Base-by-base conservation (phyloP, 1,140 invertebrate species). In the Colletes latitarsis region DNA sequence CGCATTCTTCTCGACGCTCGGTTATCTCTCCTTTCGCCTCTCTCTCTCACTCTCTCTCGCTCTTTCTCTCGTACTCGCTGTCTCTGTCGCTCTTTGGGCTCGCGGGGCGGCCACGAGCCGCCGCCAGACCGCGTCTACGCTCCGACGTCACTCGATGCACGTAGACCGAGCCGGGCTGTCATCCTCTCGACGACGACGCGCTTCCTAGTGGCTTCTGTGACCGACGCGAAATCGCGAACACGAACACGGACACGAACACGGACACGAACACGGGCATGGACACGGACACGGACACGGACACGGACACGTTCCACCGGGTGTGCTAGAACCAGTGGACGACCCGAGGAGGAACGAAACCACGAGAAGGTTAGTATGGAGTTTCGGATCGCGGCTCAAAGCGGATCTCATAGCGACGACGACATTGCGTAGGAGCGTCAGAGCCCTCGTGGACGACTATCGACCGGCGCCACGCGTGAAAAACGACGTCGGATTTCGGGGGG, bases 101-200 rank as follows among this genome's bases (percentile, higher is more conserved):
- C 43, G 49, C 43, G 77, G 68, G 69, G 60, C 49, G 66, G 70
- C 66, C 80, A 74, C 71, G 67, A 73, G 74, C 55, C 64, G 52
- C 62, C 70, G 30, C 3, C 21, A 72, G 52, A 77, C 73, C 73
- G 86, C 68, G 85, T 46, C 63, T 52, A 67, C 64, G 43, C 64
- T 67, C 10, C n/a, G 80, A 88, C 82, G 85, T 87, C 85, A 87
- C 79, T 88, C 85, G 85, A 55, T 60, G 79, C 68, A 84, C 86
- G 85, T 78, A 82, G 72, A 82, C 84, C 84, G 85, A 63, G 60
- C 78, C 71, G 86, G 80, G 79, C 79, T 87, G 85, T 87, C 85
- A 87, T 77, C 62, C 73, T 62, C 52, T 57, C 68, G 39, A 19
- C 57, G 74, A 62, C 49, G 6, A 70, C 57, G 57, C 21, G 17